Percentiles rank a stretch among this genome's conserved stretches.
These are phyloP conservation scores for Platycnemis pennipes DNA, from an alignment of 2,888 invertebrate genomes.

Conservation along the genomic window DNA sequence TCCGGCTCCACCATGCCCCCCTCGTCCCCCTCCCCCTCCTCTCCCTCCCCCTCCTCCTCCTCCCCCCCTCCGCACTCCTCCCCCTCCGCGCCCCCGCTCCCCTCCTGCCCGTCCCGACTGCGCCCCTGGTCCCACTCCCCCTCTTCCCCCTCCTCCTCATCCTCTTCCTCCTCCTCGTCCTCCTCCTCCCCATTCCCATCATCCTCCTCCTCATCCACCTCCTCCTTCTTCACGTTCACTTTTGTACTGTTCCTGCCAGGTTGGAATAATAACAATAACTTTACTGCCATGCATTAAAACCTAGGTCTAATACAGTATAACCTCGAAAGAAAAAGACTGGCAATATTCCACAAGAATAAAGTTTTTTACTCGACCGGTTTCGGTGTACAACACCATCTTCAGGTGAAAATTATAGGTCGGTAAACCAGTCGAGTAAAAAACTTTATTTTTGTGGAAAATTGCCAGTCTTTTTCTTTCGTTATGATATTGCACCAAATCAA, in stretches of 20 bases:
- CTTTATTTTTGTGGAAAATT: no score
- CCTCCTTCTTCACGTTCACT: constrained; percentile 73
- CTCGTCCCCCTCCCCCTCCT: constrained; percentile 67
- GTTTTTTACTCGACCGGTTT: no score
- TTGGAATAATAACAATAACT: no score
- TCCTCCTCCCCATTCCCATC: constrained; percentile 67
- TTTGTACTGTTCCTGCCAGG: constrained; percentile 25
- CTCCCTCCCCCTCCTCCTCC: constrained; percentile 70
- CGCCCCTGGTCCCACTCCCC: neutral
- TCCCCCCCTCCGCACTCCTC: constrained; percentile 65
- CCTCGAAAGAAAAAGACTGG: no score
- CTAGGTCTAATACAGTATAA: no score
- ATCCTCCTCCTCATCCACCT: constrained; percentile 73
- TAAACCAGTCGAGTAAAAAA: no score
- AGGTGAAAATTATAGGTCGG: no score
- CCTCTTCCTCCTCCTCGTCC: constrained; percentile 55
- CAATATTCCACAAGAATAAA: no score
- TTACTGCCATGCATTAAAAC: no score
- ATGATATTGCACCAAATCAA: no score
- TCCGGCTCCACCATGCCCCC: constrained; percentile 55
- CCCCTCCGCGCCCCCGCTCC: constrained; percentile 71
- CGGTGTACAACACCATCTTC: no score
- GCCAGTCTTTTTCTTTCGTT: no score
- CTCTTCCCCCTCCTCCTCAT: constrained; percentile 65
- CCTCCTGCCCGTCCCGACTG: constrained; percentile 59